Percentiles rank a stretch among this genome's conserved stretches.
Conservation (phyloP, 1,140 invertebrate species). For the Sitodiplosis mosellana region DNA sequence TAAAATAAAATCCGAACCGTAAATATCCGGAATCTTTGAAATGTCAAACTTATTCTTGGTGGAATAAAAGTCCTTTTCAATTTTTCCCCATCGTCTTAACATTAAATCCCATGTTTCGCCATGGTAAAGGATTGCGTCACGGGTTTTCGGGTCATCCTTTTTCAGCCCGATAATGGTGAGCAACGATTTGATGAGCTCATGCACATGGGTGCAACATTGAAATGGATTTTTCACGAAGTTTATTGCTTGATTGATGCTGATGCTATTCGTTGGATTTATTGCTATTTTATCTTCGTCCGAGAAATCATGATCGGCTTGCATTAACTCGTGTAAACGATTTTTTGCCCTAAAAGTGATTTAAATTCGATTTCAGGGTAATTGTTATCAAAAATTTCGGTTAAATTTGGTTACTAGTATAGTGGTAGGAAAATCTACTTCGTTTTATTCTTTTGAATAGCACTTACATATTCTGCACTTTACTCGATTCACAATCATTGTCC, state of each 20-base stretch:
- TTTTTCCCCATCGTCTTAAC: slow-evolving; percentile 93
- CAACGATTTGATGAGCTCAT: slow-evolving; percentile 67
- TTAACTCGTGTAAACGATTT: slow-evolving; percentile 76
- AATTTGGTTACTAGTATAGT: too few species aligned
- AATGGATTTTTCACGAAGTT: slow-evolving; percentile 94
- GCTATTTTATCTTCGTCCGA: slow-evolving; percentile 62
- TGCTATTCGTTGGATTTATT: slow-evolving; percentile 78
- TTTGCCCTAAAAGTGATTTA: slow-evolving; percentile 81
- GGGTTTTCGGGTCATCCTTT: slow-evolving; percentile 72
- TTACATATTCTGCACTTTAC: slow-evolving; percentile 89
- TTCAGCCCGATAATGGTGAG: slow-evolving; percentile 71
- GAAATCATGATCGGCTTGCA: slow-evolving; percentile 83
- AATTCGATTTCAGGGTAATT: too few species aligned
- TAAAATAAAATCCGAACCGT: too few species aligned
- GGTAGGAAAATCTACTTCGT: too few species aligned
- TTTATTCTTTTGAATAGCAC: slow-evolving; percentile 14
- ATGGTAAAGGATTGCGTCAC: slow-evolving; percentile 85
- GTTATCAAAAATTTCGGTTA: neutral
- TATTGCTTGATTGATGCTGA: slow-evolving; percentile 73
- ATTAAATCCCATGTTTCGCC: slow-evolving; percentile 98
- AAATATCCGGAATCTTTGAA: slow-evolving; percentile 86
- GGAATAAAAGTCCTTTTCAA: slow-evolving; percentile 94
- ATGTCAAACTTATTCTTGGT: slow-evolving; percentile 87
- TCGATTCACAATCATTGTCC: slow-evolving; percentile 94
- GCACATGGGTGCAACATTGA: slow-evolving; percentile 78